Conservation (phyloP, 1,140 invertebrate species). For the Bombus ignitus region DNA sequence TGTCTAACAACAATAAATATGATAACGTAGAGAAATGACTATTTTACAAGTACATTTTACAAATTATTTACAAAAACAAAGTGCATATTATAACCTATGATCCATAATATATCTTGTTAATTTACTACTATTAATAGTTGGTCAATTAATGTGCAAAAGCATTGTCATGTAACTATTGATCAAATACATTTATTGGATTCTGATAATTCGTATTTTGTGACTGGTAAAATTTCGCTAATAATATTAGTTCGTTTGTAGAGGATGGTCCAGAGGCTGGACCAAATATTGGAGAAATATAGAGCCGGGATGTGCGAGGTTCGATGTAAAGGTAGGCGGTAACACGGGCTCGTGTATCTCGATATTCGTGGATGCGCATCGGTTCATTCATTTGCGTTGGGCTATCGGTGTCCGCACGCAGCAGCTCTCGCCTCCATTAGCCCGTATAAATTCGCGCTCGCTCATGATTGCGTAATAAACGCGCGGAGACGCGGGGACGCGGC, state of each 20-base stretch:
- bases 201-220: neutral
- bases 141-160: too few relatives aligned
- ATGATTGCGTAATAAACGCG: constrained; percentile 61
- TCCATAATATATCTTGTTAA: too few relatives aligned
- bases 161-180: too few relatives aligned
- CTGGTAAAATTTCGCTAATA: neutral
- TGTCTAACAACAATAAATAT: too few relatives aligned
- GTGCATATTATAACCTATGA: too few relatives aligned
- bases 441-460: constrained; percentile 51
- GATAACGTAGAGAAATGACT: too few relatives aligned
- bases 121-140: too few relatives aligned
- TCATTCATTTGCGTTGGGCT: constrained; percentile 33
- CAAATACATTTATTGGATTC: neutral
- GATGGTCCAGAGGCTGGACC: neutral
- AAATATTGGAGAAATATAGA: neutral
- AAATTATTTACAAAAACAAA: too few relatives aligned
- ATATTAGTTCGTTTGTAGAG: neutral
- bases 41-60: too few relatives aligned
- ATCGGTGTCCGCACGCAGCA: constrained; percentile 19
- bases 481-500: neutral
- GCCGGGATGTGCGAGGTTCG: too few relatives aligned
- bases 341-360: constrained; percentile 26
- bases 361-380: constrained; percentile 39
- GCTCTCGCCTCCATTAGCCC: constrained; percentile 48
- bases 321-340: neutral